Evolutionary conservation across 1,140 invertebrate genomes (phyloP), one percentile per base, ranked within the genome.

Genomic region (Nymphalis io): DNA sequence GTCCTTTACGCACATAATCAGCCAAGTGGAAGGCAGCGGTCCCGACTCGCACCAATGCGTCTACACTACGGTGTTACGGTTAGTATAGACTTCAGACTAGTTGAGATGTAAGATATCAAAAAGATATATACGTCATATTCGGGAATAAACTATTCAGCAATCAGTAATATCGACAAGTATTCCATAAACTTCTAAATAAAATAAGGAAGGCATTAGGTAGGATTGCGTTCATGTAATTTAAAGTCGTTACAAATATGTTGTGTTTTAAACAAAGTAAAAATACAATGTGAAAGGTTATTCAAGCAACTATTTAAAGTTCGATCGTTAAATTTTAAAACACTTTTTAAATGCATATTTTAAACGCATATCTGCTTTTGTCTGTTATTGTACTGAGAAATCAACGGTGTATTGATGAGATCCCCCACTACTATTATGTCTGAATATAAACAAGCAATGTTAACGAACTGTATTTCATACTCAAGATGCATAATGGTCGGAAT

Each of bases 391-490:
- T 46, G 62, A 61, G 67, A 69, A 69, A 62, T 69, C 23, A 39
- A 42, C 60, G 40, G 51, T 62, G 67, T 62, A 69, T 62, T 58
- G 60, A 57, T 62, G 62, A 64, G 39, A 48, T 64, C 53, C 62
- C 46, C 62, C 40, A 39, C 53, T 42, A 57, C 23, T 53, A 57
- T 65, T 65, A 65, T 48, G 39, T 58, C 38, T 42, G 51, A 64
- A 42, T 65, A 63, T 63, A 65, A 65, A 65, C 62, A 65, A 51
- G 20, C 62, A 57, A 65, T 65, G 62, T 65, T 53, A 65, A 57
- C 53, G 62, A 65, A 65, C 62, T 38, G 51, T 44, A 65, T 65
- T 57, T 65, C 51, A 55, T 51, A 48, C 51, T 53, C 21, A 39
- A 20, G 51, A 65, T 65, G 40, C 53, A 39, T 57, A 65, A 65